These are phyloP conservation scores for Lasius platythorax DNA, from an alignment of 2,888 invertebrate genomes.

Conservation along the genomic window DNA sequence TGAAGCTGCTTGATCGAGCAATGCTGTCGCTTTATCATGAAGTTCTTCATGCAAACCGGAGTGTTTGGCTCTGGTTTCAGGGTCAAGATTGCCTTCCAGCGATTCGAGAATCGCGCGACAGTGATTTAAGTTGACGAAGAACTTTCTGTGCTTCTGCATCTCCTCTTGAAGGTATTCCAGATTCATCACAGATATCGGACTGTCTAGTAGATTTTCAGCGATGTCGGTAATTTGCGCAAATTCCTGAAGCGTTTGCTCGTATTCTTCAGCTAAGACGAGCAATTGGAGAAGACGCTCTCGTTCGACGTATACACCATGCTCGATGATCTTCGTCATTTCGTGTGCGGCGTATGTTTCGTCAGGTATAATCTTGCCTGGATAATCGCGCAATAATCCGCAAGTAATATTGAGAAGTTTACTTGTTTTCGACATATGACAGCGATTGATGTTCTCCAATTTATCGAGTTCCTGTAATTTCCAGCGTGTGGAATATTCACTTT, in stretches of 20 bases:
- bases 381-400: conserved; percentile 89
- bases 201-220: conserved; percentile 93
- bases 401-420: conserved; percentile 89
- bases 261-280: conserved; percentile 93
- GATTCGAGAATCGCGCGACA: conserved; percentile 95
- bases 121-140: conserved; percentile 95
- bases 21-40: conserved; percentile 91
- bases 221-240: conserved; percentile 94
- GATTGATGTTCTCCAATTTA: conserved; percentile 90
- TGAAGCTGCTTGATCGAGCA: conserved; percentile 93
- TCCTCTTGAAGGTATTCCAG: conserved; percentile 95
- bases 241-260: conserved; percentile 95
- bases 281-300: conserved; percentile 92
- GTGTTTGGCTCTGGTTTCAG: conserved; percentile 92
- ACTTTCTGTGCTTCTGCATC: conserved; percentile 95
- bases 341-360: conserved; percentile 89
- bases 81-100: conserved; percentile 93
- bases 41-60: conserved; percentile 92
- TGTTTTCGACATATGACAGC: conserved; percentile 88
- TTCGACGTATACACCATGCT: conserved; percentile 90
- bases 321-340: conserved; percentile 90
- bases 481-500: conserved; percentile 89
- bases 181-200: conserved; percentile 91
- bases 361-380: conserved; percentile 91
- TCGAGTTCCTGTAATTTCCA: conserved; percentile 91